Base-by-base conservation (phyloP, 2,888 invertebrate genomes). In the Macrosoma leucophasiata region DNA sequence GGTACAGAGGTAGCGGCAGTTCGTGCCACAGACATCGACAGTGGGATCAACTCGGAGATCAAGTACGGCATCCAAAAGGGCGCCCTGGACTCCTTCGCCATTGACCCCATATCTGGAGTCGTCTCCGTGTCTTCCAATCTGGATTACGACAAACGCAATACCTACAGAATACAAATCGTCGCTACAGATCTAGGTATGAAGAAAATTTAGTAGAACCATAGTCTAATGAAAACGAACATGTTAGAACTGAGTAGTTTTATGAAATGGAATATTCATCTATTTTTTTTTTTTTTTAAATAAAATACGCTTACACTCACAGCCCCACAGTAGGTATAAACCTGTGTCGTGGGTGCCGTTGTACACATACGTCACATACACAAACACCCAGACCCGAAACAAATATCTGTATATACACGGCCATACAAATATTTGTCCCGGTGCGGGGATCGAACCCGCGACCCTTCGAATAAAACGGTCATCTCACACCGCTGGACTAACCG, bases 1-100 rank as follows among this genome's bases (percentile, higher is more conserved):
- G 93, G 91, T n/a, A 89, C 91, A 0, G 87, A 89, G 43, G 89
- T 96, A 8, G 88, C 90, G 31, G 88, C 88, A 30, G 87, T 96
- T 0, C 76, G 87, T 28, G 97, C 97, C 0, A 90, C 88, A 0
- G 97, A 97, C 62, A 86, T 90, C 10, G 97, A 97, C 68, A 90
- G 91, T n/a, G 94, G 95, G 0, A 67, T 91, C 2, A 97, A 97
- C 73, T 92, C 96, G 0, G 88, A 91, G 52, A 82, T 97, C 23
- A 84, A 84, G 48, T 97, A 96, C 67, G 86, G 89, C 40, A 91
- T 97, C 46, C 91, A 92, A 46, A 91, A 92, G 61, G 97, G 97
- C 2, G 91, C 91, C 1, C 90, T 92, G 43, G 94, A 95, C 46
- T 91, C 95, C 48, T 97, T 97, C 63, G 69, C 74, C 1, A 89